Percentiles rank a stretch among this genome's conserved stretches.
These are phyloP conservation scores for Bradysia coprophila DNA, from an alignment of 1,140 invertebrate genomes.

Conservation along the genomic window DNA sequence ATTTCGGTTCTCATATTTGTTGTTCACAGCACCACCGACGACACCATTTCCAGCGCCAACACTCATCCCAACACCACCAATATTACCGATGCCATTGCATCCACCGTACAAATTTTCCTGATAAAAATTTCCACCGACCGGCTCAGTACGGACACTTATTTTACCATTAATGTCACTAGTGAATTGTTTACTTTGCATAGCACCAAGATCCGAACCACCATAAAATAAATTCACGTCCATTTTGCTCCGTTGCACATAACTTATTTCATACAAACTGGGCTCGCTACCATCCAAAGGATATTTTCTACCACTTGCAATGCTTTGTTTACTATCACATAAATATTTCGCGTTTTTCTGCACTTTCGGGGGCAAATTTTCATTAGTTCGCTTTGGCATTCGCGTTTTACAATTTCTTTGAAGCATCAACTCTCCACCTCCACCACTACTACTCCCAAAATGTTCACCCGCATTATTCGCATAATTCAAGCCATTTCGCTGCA, in stretches of 20 bases:
- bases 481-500: too few species aligned
- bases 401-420: neutral
- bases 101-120: neutral
- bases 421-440: too few species aligned
- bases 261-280: neutral
- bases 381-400: neutral
- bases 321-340: neutral
- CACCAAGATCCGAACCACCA: neutral
- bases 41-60: neutral
- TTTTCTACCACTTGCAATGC: neutral
- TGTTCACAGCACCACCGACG: neutral
- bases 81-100: neutral
- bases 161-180: neutral
- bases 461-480: too few species aligned
- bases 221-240: neutral
- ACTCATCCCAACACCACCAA: too few species aligned
- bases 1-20: constrained; percentile 7
- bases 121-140: neutral
- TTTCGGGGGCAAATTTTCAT: neutral
- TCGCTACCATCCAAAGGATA: neutral
- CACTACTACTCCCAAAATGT: too few species aligned
- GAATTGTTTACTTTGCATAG: neutral
- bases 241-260: neutral
- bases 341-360: neutral
- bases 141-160: neutral